A percentile compares a stretch with the other conserved stretches of the same genome.
Conservation (phyloP, 23 tunicate species). For the Phallusia fumigata region DNA sequence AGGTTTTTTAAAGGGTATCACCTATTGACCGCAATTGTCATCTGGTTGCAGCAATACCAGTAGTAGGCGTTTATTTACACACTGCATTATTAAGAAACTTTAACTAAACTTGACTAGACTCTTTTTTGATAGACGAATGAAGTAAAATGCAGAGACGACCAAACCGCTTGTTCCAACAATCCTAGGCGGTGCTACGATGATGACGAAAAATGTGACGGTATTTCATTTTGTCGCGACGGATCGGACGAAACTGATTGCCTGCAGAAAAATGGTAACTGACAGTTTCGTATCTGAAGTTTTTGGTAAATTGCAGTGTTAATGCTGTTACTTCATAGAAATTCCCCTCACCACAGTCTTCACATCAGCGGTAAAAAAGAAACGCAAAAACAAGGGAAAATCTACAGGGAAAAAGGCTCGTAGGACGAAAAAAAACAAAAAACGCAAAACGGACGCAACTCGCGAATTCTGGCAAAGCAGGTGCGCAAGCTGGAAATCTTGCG, state of each 20-base stretch:
- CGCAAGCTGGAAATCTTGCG: background rate
- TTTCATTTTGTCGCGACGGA: background rate
- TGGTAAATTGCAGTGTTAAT: too few relatives aligned
- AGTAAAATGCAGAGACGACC: background rate
- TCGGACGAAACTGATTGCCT: slow-evolving; percentile 7
- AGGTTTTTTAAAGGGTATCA: background rate
- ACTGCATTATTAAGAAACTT: too few relatives aligned
- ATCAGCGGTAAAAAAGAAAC: background rate
- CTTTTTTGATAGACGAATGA: too few relatives aligned
- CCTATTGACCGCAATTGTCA: background rate
- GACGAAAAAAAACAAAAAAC: background rate
- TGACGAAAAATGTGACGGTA: background rate
- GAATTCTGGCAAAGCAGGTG: background rate
- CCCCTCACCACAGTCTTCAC: background rate
- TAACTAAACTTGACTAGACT: too few relatives aligned
- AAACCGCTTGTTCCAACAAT: background rate
- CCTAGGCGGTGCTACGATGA: background rate
- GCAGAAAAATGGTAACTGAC: background rate
- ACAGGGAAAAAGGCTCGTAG: background rate
- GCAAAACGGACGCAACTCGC: background rate
- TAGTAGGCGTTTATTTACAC: too few relatives aligned
- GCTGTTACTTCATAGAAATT: background rate
- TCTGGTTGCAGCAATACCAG: too few relatives aligned
- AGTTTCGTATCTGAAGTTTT: background rate
- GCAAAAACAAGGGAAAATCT: background rate